Percentiles rank a stretch among this genome's conserved stretches.
Conservation (phyloP, 2,113 vertebrate genomes). For the Charadrius vociferus region DNA sequence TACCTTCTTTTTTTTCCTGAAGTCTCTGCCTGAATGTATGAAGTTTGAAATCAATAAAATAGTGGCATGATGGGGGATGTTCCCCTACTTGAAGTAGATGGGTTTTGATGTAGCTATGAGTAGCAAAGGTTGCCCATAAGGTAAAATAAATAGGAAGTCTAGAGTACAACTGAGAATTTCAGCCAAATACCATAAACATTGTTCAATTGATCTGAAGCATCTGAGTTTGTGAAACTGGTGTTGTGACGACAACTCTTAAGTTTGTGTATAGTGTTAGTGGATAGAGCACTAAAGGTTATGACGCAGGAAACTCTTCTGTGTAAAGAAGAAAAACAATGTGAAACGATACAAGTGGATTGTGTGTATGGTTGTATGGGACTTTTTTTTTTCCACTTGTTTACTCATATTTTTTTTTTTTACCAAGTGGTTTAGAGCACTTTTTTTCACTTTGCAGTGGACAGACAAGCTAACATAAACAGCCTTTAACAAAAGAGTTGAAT, state of each 20-base stretch:
- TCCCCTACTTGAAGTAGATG: not conserved
- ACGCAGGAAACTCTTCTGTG: not conserved
- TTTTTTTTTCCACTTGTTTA: not conserved
- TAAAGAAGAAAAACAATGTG: not conserved
- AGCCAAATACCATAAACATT: not conserved
- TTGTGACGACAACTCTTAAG: not conserved
- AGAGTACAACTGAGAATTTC: not conserved
- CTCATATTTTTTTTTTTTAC: not conserved
- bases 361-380: not conserved
- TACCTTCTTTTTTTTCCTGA: not conserved
- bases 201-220: not conserved
- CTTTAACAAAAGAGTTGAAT: not conserved
- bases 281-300: not conserved
- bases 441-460: not conserved
- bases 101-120: not conserved
- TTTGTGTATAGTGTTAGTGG: not conserved
- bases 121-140: not conserved
- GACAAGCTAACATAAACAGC: not conserved
- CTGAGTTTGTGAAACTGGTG: not conserved
- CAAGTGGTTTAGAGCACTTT: not conserved
- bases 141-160: not conserved
- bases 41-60: not conserved
- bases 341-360: not conserved
- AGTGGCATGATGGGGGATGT: not conserved
- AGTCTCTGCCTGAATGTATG: not conserved